Evolutionary conservation across 2,113 vertebrate species (phyloP), one percentile per base, ranked within the genome.

Genomic region (Osmerus eperlanus): DNA sequence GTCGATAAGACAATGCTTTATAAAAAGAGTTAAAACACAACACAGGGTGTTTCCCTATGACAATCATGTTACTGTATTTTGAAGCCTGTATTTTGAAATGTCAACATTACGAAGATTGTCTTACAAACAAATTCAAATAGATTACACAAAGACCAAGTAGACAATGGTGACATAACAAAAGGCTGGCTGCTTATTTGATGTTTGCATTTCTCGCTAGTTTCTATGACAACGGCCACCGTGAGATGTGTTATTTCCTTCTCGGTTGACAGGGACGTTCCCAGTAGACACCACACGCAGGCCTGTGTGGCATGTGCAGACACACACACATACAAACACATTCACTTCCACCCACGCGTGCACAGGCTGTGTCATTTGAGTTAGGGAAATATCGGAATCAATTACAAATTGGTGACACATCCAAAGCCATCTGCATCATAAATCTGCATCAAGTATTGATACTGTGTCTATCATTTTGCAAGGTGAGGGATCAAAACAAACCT

Each of bases 111-210:
- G 2, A 47, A 47, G 41, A 47, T 18, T 7, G 16, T 41, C 16
- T 64, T 36, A 36, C 61, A n/a, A 19, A 3, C 41, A 47, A 51
- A 16, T 11, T 65, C 9, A 65, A 47, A 19, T 19, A 28, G 67
- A 70, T 79, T 80, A 80, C 67, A 68, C 68, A 73, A 85, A 68
- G 64, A 73, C 56, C 25, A 56, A 77, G 51, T 8, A 41, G 36
- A 67, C 28, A 54, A 23, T 73, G 77, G 66, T 80, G 79, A 87
- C 72, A 85, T 73, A 81, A 84, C 65, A 63, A 71, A 71, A 62
- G 67, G 71, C 0, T 0, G 70, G 58, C 70, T 79, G 58, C 72
- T 65, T 71, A 68, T 81, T 75, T 81, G 53, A 81, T 76, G 58
- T 62, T 73, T 74, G 67, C 65, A 67, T 73, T 72, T 53, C 69